Evolutionary conservation across 1,140 invertebrate species (phyloP).

Genomic region (Copidosoma floridanum): DNA sequence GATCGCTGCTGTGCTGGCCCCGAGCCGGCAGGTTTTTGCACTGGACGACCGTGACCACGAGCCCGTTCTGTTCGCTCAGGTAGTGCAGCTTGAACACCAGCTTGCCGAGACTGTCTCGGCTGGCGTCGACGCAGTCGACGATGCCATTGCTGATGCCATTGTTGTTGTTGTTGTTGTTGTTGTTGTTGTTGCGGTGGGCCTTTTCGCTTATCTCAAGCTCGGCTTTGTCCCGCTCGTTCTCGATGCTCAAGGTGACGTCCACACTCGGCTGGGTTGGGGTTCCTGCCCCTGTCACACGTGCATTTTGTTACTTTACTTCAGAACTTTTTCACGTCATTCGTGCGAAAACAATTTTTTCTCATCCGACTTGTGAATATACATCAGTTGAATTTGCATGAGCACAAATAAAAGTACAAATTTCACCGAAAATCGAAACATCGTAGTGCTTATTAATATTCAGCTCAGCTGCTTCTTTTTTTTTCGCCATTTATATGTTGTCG

Average conservation of each 20-base stretch:
- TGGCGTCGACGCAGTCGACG: conserved; percentile 44
- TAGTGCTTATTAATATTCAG: too few species aligned
- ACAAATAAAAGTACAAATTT: too few species aligned
- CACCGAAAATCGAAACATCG: too few species aligned
- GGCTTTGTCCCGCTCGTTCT: conserved; percentile 61
- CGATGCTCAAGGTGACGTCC: conserved; percentile 46
- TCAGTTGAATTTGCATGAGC: too few species aligned
- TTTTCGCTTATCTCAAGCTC: conserved; percentile 65
- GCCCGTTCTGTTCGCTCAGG: conserved; percentile 81
- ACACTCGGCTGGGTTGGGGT: conserved; percentile 42
- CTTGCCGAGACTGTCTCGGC: conserved; percentile 69
- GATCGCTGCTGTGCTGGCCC: conserved; percentile 75
- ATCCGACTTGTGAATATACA: too few species aligned
- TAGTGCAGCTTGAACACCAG: conserved; percentile 87
- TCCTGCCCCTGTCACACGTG: conserved; percentile 29
- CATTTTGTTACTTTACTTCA: too few species aligned
- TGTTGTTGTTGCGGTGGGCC: conserved; percentile 41
- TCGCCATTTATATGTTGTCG: too few species aligned
- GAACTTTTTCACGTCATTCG: too few species aligned
- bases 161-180: conserved; percentile 45
- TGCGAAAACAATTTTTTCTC: too few species aligned
- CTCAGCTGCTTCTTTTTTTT: too few species aligned
- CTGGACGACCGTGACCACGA: conserved; percentile 87
- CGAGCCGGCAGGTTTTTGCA: conserved; percentile 81
- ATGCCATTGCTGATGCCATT: background rate